Percentiles rank a stretch among this genome's conserved stretches.
Conservation (phyloP, 2,888 invertebrate species). For the Cylloceria caligata region DNA sequence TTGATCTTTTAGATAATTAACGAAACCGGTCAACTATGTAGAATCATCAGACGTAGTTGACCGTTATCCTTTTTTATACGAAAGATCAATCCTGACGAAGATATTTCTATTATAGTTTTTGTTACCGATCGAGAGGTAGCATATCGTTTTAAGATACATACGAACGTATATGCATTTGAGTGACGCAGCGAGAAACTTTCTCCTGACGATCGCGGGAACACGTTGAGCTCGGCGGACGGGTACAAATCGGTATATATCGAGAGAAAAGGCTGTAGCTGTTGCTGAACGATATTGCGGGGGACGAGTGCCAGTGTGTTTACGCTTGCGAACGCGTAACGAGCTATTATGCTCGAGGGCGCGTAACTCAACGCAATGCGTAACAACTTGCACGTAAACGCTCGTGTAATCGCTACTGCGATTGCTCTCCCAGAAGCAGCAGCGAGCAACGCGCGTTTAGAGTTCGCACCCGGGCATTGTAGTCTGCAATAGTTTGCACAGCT, state of each 20-base stretch:
- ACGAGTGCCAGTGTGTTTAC: conserved; percentile 59
- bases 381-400: conserved; percentile 47
- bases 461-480: conserved; percentile 31
- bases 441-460: background rate
- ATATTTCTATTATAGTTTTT: too few relatives aligned
- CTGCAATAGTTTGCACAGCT: conserved; percentile 2
- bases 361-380: conserved; percentile 70
- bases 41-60: too few relatives aligned
- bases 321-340: conserved; percentile 70
- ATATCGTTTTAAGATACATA: background rate
- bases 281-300: conserved; percentile 12
- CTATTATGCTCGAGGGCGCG: conserved; percentile 72
- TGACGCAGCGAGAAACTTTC: conserved; percentile 63
- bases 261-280: conserved; percentile 1
- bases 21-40: too few relatives aligned
- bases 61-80: too few relatives aligned
- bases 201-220: conserved; percentile 54
- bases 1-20: too few relatives aligned
- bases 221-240: conserved; percentile 10
- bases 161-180: background rate
- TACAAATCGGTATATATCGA: conserved; percentile 1
- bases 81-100: too few relatives aligned
- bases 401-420: conserved; percentile 25
- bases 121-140: too few relatives aligned
- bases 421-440: conserved; percentile 16